Base-by-base conservation (phyloP, 2,888 invertebrate genomes). In the Coleophora deauratella region DNA sequence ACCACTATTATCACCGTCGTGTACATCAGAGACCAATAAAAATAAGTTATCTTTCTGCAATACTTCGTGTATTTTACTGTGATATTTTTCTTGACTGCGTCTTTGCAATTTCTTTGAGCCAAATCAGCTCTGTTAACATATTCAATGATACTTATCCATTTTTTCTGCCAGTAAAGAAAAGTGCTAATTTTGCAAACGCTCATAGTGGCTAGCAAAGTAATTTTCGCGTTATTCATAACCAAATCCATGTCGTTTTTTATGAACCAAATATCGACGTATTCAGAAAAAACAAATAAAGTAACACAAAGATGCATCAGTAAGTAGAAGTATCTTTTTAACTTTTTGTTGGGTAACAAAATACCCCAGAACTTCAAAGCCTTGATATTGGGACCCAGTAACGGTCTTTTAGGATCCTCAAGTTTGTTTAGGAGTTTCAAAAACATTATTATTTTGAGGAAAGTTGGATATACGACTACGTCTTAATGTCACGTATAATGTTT, bases 301-400 rank as follows among this genome's bases (percentile, higher is more conserved):
- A 79, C 72, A 2, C 62, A 50, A 6, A 71, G n/a, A 54, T 81
- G 77, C 58, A 79, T 63, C 8, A 64, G 41, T 0, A 77, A 35
- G 43, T 75, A 80, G 27, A 80, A 62, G 41, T 48, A 56, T 51
- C 54, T 69, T 42, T 52, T 62, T 0, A 44, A 49, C 8, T 28
- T 8, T 33, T 60, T 66, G 13, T 68, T 48, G 0, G 82, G 81
- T n/a, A 82, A 49, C 2, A 84, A 36, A 0, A 82, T 43, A 0
- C 82, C 82, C 81, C 82, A 82, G 43, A 84, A 80, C 54, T 74
- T 46, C 21, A 84, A 51, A 0, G 72, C 67, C 28, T 63, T 73
- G 0, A 79, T 56, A 47, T 82, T 84, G 4, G 80, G 82, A 1
- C 82, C 82, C 1, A 84, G 52, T 27, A 84, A 51, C 1, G 82